Conservation (phyloP, 2,113 vertebrate genomes). For the Limnothrissa miodon region DNA sequence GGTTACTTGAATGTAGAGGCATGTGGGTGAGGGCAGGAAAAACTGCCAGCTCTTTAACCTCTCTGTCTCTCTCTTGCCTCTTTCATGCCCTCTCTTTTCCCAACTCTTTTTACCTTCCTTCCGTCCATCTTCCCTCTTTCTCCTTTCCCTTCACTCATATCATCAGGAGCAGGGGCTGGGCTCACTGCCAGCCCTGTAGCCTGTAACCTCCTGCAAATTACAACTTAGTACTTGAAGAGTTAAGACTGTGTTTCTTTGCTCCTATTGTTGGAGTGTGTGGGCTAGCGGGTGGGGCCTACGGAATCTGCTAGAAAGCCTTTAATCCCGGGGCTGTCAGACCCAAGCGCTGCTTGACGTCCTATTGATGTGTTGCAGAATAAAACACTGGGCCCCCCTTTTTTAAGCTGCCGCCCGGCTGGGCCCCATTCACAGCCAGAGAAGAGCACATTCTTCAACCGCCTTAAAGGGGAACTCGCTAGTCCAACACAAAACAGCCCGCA, state of each 20-base stretch:
- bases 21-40: constrained; percentile 33
- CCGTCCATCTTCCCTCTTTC: background rate
- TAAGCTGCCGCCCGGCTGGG: constrained; percentile 79
- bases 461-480: constrained; percentile 54
- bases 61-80: constrained; percentile 27
- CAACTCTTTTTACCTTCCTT: background rate
- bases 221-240: constrained; percentile 65
- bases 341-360: constrained; percentile 77
- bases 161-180: constrained; percentile 21
- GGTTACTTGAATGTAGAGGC: background rate
- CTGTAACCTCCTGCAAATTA: constrained; percentile 75
- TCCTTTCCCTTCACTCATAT: constrained; percentile 47
- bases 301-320: constrained; percentile 78
- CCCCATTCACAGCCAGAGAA: constrained; percentile 58
- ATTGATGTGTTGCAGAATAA: constrained; percentile 84
- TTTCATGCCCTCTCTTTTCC: too few relatives aligned
- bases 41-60: constrained; percentile 21
- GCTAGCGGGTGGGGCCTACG: constrained; percentile 75
- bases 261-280: constrained; percentile 70
- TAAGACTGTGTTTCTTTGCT: constrained; percentile 74
- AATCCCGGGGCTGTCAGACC: constrained; percentile 77
- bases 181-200: constrained; percentile 43
- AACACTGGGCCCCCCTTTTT: constrained; percentile 83
- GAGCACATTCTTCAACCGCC: constrained; percentile 57
- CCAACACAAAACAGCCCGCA: constrained; percentile 36